Evolutionary conservation across 2,113 vertebrate species (phyloP), one percentile per base, ranked within the genome.

Genomic region (Microcebus jonahi): DNA sequence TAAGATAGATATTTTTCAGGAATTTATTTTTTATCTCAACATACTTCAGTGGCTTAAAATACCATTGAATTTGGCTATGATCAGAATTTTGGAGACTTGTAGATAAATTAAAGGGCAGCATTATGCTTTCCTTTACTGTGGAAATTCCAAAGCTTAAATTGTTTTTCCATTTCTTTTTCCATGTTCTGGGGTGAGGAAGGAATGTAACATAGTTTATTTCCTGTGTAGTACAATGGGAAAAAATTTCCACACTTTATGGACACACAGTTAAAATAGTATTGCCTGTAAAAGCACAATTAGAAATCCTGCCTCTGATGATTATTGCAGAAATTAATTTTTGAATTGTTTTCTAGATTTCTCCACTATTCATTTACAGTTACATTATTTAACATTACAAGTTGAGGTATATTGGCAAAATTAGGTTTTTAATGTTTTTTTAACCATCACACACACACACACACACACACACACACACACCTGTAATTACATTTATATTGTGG

Each of bases 81-180:
- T 97, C 57, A 95, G 75, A 95, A 83, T 96, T 94, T 88, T 73
- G 18, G 73, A 93, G 59, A 75, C 25, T 45, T 79, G 18, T 21
- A 86, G 42, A 91, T 63, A 82, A 97, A 92, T 53, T 77, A 61
- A 96, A 95, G 27, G 45, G 4, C 31, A 81, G 18, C 23, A 18
- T 65, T 71, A 55, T 71, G 6, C 57, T 85, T 94, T 67, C n/a
- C 50, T 83, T 73, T 86, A 86, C 50, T 75, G 9, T 23, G 77
- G 77, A 95, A 85, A 94, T 84, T 90, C 90, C 48, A 59, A 36
- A 92, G 36, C 59, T 87, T 75, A 94, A 95, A 94, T 92, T 84
- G 27, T 75, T 90, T 97, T 96, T 91, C 81, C 95, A 97, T 88
- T 84, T 95, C 65, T 88, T 50, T 90, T 53, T 90, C 73, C 31